These are phyloP conservation scores for Globodera ellingtonae DNA, from an alignment of 1,140 invertebrate genomes.

Conservation along the genomic window DNA sequence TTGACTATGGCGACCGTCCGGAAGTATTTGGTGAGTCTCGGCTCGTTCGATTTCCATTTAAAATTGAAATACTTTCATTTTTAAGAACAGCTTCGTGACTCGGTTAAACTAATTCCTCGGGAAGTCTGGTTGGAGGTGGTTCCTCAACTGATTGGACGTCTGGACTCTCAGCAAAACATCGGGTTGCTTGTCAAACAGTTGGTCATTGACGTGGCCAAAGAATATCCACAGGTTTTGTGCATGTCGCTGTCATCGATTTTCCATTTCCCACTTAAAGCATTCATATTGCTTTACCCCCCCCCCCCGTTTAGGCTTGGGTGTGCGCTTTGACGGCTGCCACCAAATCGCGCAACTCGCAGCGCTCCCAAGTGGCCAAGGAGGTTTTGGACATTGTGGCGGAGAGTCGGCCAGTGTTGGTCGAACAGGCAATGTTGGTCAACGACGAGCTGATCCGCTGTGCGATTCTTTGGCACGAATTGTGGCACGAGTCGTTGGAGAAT, in stretches of 20 bases:
- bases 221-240: slow-evolving; percentile 70
- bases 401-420: slow-evolving; percentile 84
- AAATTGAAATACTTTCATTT: background rate
- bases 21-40: slow-evolving; percentile 76
- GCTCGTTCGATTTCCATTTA: background rate
- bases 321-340: slow-evolving; percentile 96
- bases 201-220: slow-evolving; percentile 85
- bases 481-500: slow-evolving; percentile 97
- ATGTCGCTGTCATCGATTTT: slow-evolving; percentile 31
- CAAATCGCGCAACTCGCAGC: slow-evolving; percentile 82
- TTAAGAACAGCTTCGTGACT: slow-evolving; percentile 80
- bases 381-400: slow-evolving; percentile 93
- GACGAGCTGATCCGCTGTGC: slow-evolving; percentile 96
- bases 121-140: slow-evolving; percentile 99
- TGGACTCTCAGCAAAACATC: slow-evolving; percentile 88
- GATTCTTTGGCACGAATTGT: slow-evolving; percentile 92
- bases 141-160: slow-evolving; percentile 94
- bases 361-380: slow-evolving; percentile 88
- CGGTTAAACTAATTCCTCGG: slow-evolving; percentile 87
- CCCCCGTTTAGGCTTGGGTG: slow-evolving; percentile 78
- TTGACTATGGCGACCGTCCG: slow-evolving; percentile 88
- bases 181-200: slow-evolving; percentile 87
- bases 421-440: slow-evolving; percentile 77
- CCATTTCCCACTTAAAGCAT: background rate
- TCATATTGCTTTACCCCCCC: background rate